Evolutionary conservation across 2,113 vertebrate species (phyloP), one percentile per base, ranked within the genome.

Genomic region (Corythornis vintsioides): DNA sequence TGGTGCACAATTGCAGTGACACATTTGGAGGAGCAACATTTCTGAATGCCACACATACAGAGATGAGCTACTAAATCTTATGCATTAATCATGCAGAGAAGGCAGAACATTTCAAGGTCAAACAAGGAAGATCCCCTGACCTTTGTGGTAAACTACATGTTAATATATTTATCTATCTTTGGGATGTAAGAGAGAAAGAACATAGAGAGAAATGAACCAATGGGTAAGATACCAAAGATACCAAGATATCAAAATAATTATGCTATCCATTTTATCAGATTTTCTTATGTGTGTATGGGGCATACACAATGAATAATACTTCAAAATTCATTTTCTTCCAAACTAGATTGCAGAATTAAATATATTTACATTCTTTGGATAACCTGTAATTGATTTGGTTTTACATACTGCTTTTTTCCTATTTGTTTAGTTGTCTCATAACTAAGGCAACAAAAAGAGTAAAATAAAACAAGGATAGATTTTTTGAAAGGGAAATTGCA

Each of bases 91-190:
- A 92, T 92, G 90, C 83, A 93, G 81, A 93, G 83, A 61, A 93
- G 90, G 94, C 31, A 93, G 86, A 96, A 95, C 86, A 86, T 86
- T 96, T 93, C 94, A 94, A 90, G 80, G 92, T 93, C 86, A 95
- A 75, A 87, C 63, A 17, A 90, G 86, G 94, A 92, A 66, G 88
- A 91, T 92, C 67, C n/a, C 25, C 72, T 93, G 93, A 92, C 94
- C 94, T 88, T 52, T 88, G 65, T 66, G 79, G 93, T 74, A 94
- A 89, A 91, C 77, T 77, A 75, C 47, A 87, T 6, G 2, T 89
- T 90, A 95, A 96, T 93, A 86, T 66, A 93, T 93, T 86, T 96
- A 90, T 83, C 92, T 60, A 38, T 73, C 89, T 93, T 90, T 91
- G 63, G 72, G 90, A 87, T 69, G 33, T 79, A 93, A 92, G 70